A percentile compares a stretch with the other conserved stretches of the same genome.
phyloP scores from a whole-genome alignment of 2,113 vertebrate species.

The Atrichornis clamosus region DNA sequence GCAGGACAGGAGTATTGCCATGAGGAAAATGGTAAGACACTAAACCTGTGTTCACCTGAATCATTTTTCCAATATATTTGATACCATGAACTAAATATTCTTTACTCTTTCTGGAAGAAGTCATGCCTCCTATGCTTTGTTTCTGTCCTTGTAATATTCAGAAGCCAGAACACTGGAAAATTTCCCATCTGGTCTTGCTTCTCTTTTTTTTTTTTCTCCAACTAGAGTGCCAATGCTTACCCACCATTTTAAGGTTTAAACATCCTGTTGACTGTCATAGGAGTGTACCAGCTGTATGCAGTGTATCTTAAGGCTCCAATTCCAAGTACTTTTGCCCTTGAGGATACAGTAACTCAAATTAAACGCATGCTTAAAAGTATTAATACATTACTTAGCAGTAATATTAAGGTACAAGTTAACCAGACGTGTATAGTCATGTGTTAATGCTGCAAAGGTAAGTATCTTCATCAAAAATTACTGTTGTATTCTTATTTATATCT shows the following conservation, averaged over 20 bases:
- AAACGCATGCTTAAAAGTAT: background rate
- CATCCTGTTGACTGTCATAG: background rate
- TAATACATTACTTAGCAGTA: background rate
- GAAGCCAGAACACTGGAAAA: background rate
- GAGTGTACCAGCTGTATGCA: background rate
- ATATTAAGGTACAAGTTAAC: background rate
- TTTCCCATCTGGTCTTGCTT: background rate
- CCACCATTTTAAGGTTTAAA: background rate
- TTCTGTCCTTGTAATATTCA: background rate
- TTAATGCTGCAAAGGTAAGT: background rate
- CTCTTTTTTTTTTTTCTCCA: background rate
- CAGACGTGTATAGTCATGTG: background rate
- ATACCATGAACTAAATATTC: background rate
- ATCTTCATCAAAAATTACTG: background rate
- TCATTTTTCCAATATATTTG: background rate
- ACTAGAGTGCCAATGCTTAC: background rate
- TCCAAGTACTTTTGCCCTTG: background rate
- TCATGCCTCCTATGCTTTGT: background rate
- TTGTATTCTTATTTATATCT: background rate
- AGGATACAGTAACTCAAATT: background rate
- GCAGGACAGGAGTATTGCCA: constrained; percentile 92
- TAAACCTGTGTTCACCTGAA: background rate
- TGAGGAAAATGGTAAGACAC: constrained; percentile 84
- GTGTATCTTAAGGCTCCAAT: background rate
- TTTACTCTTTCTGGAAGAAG: background rate